These are phyloP conservation scores for Drosophila tani DNA, from an alignment of 1,140 invertebrate genomes.

Conservation along the genomic window DNA sequence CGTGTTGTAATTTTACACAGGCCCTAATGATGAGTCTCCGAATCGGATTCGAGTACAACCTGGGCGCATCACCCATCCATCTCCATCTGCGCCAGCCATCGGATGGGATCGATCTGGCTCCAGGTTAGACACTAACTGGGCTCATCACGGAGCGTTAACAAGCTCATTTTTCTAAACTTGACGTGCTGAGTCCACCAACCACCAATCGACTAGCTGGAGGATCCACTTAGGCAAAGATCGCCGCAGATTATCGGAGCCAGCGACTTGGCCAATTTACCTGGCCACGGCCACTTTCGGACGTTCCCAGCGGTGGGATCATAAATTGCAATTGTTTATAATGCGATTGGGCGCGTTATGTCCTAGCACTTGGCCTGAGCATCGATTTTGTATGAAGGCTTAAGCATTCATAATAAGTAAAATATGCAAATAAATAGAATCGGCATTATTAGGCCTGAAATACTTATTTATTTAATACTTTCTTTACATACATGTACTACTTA, in stretches of 20 bases:
- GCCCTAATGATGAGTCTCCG: conserved; percentile 72
- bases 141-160: conserved; percentile 84
- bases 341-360: conserved; percentile 45
- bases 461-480: no score
- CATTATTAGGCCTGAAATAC: not conserved
- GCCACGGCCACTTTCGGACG: conserved; percentile 28
- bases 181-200: conserved; percentile 60
- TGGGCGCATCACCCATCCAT: conserved; percentile 26
- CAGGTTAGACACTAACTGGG: conserved; percentile 83
- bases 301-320: conserved; percentile 52
- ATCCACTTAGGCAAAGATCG: conserved; percentile 51
- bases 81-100: conserved; percentile 55
- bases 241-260: conserved; percentile 28
- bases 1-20: conserved; percentile 84
- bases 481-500: not conserved
- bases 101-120: conserved; percentile 62
- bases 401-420: not conserved
- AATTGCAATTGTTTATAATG: conserved; percentile 59
- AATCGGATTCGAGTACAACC: conserved; percentile 8
- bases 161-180: conserved; percentile 84
- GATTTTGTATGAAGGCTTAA: not conserved
- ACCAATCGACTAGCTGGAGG: conserved; percentile 10
- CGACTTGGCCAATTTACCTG: conserved; percentile 41
- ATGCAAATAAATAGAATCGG: not conserved
- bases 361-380: conserved; percentile 23